Base-by-base conservation (phyloP, 2,888 invertebrate species). In the Exephanes ischioxanthus region DNA sequence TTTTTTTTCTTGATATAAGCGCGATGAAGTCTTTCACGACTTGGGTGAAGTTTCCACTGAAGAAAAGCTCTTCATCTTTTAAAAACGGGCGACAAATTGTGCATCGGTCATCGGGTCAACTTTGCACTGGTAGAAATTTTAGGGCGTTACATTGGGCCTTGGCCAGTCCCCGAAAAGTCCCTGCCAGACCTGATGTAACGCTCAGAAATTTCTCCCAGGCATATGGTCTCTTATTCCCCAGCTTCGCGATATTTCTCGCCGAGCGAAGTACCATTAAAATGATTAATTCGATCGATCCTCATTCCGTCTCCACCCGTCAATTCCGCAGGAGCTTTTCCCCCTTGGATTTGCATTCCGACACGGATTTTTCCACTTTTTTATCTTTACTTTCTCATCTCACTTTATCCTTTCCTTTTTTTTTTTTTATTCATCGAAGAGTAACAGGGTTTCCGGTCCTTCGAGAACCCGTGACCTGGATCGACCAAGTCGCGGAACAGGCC, bases 211-310 rank as follows among this genome's bases (percentile, higher is more conserved):
- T 22, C 58, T 2, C 26, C 5, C 22, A 26, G 26, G 11, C 58
- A 3, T 4, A 26, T 51, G 16, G 5, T 33, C 30, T 22, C 48
- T 75, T 75, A 48, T 33, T 75, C 30, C 14, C 5, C 19, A 48
- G 19, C 9, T 30, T 66, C 19, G 53, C 37, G 7, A 63, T 53
- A 66, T 33, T 19, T 45, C 19, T 14, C n/a, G 16, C 37, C 16
- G 19, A 19, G 11, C 16, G 48, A 51, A 48, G 14, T 66, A 22
- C 76, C 76, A 80, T 80, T 55, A 67, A 66, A 19, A 58, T 67
- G 73, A 73, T 70, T 61, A 73, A 73, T 73, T 80, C 58, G 45
- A 80, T 80, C 48, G 73, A 80, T 80, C 67, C 7, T 19, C 26
- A 53, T 67, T 58, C 45, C 22, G 22, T 19, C n/a, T 16, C 4